Conservation (phyloP, 1,140 invertebrate species). For the Aradophagus sp. region DNA sequence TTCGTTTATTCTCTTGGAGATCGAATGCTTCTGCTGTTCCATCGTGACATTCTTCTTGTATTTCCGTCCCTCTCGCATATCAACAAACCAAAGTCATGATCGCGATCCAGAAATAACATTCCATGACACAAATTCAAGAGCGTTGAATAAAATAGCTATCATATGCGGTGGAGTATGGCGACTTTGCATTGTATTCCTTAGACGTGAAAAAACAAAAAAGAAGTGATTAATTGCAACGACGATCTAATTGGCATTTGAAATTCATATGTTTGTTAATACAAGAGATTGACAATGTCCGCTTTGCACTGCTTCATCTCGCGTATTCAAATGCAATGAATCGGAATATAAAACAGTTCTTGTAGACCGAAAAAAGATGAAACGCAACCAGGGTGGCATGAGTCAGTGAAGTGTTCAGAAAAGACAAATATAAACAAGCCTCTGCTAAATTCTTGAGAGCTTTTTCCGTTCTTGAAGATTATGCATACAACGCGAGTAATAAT, state of each 20-base stretch:
- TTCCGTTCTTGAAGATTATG: constrained; percentile 34
- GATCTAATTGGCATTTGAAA: too few relatives aligned
- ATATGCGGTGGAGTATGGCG: background rate
- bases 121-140: constrained; percentile 32
- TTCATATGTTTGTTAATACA: too few relatives aligned
- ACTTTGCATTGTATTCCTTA: constrained; percentile 37
- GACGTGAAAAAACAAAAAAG: too few relatives aligned
- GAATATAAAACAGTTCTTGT: constrained; percentile 75
- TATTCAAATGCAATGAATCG: constrained; percentile 63
- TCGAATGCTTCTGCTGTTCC: constrained; percentile 53
- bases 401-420: constrained; percentile 59
- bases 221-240: too few relatives aligned
- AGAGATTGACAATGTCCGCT: constrained; percentile 72
- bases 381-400: constrained; percentile 50
- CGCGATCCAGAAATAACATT: constrained; percentile 68
- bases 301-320: constrained; percentile 72
- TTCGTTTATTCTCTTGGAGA: constrained; percentile 47
- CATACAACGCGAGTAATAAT: constrained; percentile 30
- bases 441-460: constrained; percentile 59
- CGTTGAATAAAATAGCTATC: constrained; percentile 13
- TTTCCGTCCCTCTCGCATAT: constrained; percentile 71
- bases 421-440: constrained; percentile 73
- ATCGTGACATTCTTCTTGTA: constrained; percentile 69
- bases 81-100: constrained; percentile 71
- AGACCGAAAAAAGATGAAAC: constrained; percentile 32